Base-by-base conservation (phyloP, 2,888 invertebrate genomes). In the Tiliacea citrago region DNA sequence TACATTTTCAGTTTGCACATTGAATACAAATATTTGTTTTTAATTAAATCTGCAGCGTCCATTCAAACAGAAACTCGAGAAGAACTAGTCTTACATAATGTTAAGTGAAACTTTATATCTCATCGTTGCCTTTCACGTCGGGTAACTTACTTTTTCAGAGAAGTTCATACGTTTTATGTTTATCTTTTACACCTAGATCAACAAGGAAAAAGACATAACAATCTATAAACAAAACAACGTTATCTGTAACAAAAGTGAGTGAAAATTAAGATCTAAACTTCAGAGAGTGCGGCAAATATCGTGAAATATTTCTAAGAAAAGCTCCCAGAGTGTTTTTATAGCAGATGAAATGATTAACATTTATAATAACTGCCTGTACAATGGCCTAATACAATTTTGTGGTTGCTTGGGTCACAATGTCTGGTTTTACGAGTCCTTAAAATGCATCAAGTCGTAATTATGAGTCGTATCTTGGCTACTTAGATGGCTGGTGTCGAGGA, bases 301-400 rank as follows among this genome's bases (percentile, higher is more conserved):
- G 57, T 67, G 73, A 78, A 84, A 73, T 73, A 73, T 74, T 73
- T 60, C 73, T 45, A 57, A 57, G 58, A 67, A 57, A 61, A 53
- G 29, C 65, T 35, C 18, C 21, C 45, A 73, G 63, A 63, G 45
- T 49, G 51, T 55, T n/a, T 83, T 86, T 78, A 74, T 77, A 66
- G 61, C 12, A 75, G 77, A 74, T 77, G 68, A 80, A 76, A 85
- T 84, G 82, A 86, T 86, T 82, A 80, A 78, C 63, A 77, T 81
- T 81, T 69, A 82, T 80, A 71, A 82, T 82, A 80, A 82, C 72
- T 73, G 80, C 42, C 29, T 63, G 45, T 70, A 79, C 70, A 72
- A 73, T 65, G 66, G 51, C 57, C 63, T 75, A 81, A 84, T 75
- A 66, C 81, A 85, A 81, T 70, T 47, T 71, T 69, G 84, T 70